A percentile compares a stretch with the other conserved stretches of the same genome.
Evolutionary conservation across 2,797 vertebrate genomes (phyloP).

Genomic region (Anolis apletophallus): DNA sequence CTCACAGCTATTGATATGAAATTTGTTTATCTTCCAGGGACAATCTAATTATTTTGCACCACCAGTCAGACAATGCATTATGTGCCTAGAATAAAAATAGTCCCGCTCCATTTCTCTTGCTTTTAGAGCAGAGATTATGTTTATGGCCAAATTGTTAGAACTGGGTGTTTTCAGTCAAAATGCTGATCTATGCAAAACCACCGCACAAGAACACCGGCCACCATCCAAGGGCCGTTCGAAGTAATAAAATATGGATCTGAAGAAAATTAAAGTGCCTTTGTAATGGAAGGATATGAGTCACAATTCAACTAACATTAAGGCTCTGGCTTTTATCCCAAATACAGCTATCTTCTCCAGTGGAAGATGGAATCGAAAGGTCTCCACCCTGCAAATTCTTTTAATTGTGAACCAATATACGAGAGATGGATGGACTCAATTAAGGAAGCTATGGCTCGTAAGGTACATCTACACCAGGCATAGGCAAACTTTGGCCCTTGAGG

Average conservation of each 20-base stretch:
- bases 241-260: slow-evolving; percentile 28
- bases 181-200: background rate
- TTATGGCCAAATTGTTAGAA: slow-evolving; percentile 10
- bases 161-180: background rate
- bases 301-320: background rate
- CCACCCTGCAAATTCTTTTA: background rate
- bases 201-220: background rate
- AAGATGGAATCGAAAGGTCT: background rate
- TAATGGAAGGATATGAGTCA: background rate
- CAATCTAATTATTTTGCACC: background rate
- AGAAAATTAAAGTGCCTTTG: slow-evolving; percentile 16
- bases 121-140: slow-evolving; percentile 36
- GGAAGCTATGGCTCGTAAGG: no score
- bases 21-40: background rate
- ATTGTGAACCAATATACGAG: background rate
- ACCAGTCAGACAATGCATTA: background rate
- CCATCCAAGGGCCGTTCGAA: slow-evolving; percentile 11
- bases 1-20: background rate
- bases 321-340: slow-evolving; percentile 1
- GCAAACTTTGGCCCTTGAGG: no score
- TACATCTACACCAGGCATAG: no score
- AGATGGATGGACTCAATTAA: no score
- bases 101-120: slow-evolving; percentile 8
- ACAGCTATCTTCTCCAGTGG: background rate
- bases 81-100: background rate